Evolutionary conservation across 2,888 invertebrate genomes (phyloP).

Genomic region (Clitarchus hookeri): DNA sequence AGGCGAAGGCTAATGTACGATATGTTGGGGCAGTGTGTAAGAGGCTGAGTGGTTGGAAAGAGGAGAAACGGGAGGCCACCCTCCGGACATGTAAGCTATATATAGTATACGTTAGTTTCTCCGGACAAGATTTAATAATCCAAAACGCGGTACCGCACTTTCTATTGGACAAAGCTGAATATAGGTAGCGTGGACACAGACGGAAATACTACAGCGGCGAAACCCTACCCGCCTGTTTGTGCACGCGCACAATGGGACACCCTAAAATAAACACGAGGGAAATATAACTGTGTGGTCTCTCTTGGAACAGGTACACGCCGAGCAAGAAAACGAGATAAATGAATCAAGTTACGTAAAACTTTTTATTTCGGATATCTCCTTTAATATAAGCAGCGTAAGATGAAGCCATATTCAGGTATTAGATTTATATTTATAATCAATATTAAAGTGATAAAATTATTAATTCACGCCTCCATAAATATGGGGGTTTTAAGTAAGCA

Average conservation of each 20-base stretch:
- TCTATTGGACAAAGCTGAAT: conserved; percentile 22
- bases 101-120: conserved; percentile 6
- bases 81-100: conserved; percentile 16
- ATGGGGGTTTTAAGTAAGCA: no score
- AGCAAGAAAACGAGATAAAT: neutral
- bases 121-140: conserved; percentile 24
- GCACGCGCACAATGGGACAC: neutral
- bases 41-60: neutral
- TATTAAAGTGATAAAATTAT: no score
- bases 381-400: no score
- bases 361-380: neutral
- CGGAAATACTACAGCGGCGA: neutral
- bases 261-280: neutral
- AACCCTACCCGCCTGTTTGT: neutral
- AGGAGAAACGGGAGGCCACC: neutral
- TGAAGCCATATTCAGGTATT: no score
- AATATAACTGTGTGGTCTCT: neutral
- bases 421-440: no score
- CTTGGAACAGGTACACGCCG: neutral
- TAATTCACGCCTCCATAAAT: no score
- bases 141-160: conserved; percentile 23
- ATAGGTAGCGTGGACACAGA: neutral
- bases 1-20: neutral
- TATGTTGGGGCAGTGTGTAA: neutral
- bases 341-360: neutral